A percentile compares a stretch with the other conserved stretches of the same genome.
These are phyloP conservation scores for Pedionomus torquatus DNA, from an alignment of 2,113 vertebrate species.

Conservation along the genomic window DNA sequence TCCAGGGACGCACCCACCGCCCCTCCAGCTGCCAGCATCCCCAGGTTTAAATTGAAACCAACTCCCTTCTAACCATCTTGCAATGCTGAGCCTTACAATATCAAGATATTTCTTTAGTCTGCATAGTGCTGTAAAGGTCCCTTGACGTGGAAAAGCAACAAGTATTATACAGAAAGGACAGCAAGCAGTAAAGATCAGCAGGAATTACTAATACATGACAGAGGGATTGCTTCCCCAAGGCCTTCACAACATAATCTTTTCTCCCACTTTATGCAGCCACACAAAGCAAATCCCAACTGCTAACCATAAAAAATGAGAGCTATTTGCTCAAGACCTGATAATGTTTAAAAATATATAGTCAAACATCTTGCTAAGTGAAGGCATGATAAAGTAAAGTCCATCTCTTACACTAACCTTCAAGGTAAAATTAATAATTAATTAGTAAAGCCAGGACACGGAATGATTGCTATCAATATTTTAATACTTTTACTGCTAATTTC, in stretches of 20 bases:
- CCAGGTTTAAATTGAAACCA: neutral
- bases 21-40: neutral
- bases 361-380: constrained; percentile 73
- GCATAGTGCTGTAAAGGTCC: neutral
- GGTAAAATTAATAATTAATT: constrained; percentile 95
- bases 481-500: constrained; percentile 79
- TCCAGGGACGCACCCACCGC: neutral
- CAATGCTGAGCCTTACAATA: neutral
- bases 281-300: constrained; percentile 55
- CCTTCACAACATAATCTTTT: neutral
- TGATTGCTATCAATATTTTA: constrained; percentile 94
- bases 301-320: constrained; percentile 34
- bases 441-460: constrained; percentile 82
- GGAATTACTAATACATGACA: neutral
- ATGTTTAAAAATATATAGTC: constrained; percentile 55
- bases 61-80: neutral
- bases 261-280: constrained; percentile 9
- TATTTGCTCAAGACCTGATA: constrained; percentile 61
- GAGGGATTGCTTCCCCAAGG: neutral
- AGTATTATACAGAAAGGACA: neutral
- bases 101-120: neutral
- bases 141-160: neutral
- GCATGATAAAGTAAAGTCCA: constrained; percentile 76
- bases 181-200: neutral
- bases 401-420: constrained; percentile 86